phyloP scores from a whole-genome alignment of 1,140 invertebrate genomes.

The Drosophila subobscura region DNA sequence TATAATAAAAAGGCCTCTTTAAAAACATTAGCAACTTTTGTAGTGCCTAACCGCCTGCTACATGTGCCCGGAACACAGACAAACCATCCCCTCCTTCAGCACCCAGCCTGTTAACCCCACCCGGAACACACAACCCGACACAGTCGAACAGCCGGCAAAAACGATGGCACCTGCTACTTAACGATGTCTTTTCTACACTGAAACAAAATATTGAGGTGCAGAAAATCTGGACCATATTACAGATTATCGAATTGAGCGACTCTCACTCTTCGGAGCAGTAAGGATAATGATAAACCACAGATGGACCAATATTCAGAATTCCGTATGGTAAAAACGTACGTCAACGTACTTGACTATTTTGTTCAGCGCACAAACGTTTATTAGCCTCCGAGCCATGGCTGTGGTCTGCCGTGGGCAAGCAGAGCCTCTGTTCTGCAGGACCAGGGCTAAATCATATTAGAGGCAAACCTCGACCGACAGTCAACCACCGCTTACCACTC shows the following conservation, averaged over 20 bases:
- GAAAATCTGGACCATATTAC: too few relatives aligned
- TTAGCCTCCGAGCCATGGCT: constrained; percentile 37
- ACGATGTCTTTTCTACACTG: constrained; percentile 52
- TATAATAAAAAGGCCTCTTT: constrained; percentile 82
- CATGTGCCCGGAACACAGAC: constrained; percentile 45
- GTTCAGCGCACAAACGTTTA: constrained; percentile 38
- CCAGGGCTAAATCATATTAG: constrained; percentile 60
- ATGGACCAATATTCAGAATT: too few relatives aligned
- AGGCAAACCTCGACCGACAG: constrained; percentile 19
- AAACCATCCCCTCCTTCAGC: neutral
- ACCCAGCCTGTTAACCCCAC: constrained; percentile 2
- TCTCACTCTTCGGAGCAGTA: too few relatives aligned
- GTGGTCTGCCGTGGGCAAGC: constrained; percentile 31
- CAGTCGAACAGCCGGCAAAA: constrained; percentile 57
- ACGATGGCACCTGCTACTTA: constrained; percentile 68
- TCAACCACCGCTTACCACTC: constrained; percentile 19
- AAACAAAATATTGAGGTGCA: constrained; percentile 6
- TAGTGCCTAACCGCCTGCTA: constrained; percentile 73
- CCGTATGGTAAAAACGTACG: neutral
- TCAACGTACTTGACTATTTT: constrained; percentile 13
- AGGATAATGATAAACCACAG: too few relatives aligned
- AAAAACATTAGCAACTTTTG: constrained; percentile 83
- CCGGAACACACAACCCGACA: constrained; percentile 15
- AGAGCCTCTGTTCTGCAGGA: constrained; percentile 12
- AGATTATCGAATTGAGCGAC: too few relatives aligned